phyloP scores from a whole-genome alignment of 2,797 vertebrate species.

The Helarctos malayanus region DNA sequence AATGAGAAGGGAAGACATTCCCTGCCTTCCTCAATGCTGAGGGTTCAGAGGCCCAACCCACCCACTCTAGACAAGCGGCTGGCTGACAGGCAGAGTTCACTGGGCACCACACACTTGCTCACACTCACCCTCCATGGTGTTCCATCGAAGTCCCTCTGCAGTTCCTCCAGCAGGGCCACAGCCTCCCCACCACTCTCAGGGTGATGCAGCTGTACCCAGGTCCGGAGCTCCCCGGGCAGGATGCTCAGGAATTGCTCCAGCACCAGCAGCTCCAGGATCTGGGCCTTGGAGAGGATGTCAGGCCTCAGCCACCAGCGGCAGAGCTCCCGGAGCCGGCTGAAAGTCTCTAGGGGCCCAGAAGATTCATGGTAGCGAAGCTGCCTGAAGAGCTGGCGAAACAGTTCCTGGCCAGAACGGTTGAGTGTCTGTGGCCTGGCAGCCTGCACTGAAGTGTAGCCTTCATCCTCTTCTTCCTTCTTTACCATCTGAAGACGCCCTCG shows the following conservation, averaged over 20 bases:
- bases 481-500: slow-evolving; percentile 29
- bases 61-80: neutral
- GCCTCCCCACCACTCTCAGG: slow-evolving; percentile 77
- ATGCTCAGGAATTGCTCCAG: slow-evolving; percentile 85
- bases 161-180: slow-evolving; percentile 78
- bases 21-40: neutral
- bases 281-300: slow-evolving; percentile 81
- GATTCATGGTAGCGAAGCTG: slow-evolving; percentile 84
- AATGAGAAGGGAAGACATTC: neutral
- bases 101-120: neutral
- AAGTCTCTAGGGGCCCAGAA: slow-evolving; percentile 79
- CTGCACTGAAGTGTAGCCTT: slow-evolving; percentile 13
- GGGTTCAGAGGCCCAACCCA: neutral
- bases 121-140: slow-evolving; percentile 65
- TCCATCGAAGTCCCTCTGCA: slow-evolving; percentile 61
- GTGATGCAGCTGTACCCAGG: slow-evolving; percentile 82
- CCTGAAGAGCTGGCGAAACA: slow-evolving; percentile 84
- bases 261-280: slow-evolving; percentile 84
- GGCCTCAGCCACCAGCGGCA: slow-evolving; percentile 86
- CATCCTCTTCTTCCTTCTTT: slow-evolving; percentile 77
- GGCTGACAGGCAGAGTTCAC: neutral
- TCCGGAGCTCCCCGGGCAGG: slow-evolving; percentile 77
- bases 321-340: slow-evolving; percentile 82
- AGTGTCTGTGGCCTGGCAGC: slow-evolving; percentile 78
- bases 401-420: slow-evolving; percentile 82